These are phyloP conservation scores for Hirtodrosophila duncani DNA, from an alignment of 2,888 invertebrate genomes.

Conservation along the genomic window DNA sequence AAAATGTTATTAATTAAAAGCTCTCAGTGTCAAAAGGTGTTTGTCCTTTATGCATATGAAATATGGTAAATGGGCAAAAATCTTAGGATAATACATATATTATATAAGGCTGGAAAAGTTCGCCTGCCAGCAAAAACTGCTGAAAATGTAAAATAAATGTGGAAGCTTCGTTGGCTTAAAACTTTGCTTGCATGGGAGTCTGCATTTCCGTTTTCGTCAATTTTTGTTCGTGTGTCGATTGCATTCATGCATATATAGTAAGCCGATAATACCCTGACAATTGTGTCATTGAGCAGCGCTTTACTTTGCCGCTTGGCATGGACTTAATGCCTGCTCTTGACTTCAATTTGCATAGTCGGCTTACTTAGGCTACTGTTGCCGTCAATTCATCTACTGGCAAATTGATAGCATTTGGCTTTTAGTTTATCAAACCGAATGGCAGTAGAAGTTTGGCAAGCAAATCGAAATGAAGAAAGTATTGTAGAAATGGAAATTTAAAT, in stretches of 20 bases:
- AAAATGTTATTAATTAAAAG: conserved; percentile 19
- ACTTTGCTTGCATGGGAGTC: not conserved
- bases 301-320: conserved; percentile 46
- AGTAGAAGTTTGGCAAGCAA: not conserved
- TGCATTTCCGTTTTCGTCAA: conserved; percentile 1
- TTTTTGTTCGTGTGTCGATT: conserved; percentile 15
- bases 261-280: conserved; percentile 65
- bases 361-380: conserved; percentile 37
- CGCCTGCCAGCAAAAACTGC: not conserved
- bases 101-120: too few species aligned
- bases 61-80: conserved; percentile 1
- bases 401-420: conserved; percentile 44
- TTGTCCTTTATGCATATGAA: not conserved
- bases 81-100: conserved; percentile 6
- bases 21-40: not conserved
- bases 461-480: not conserved
- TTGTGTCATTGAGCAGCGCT: conserved; percentile 50
- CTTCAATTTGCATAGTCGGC: conserved; percentile 58
- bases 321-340: conserved; percentile 60
- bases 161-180: conserved; percentile 15
- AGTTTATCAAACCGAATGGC: not conserved
- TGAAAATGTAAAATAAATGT: not conserved
- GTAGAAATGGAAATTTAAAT: too few species aligned
- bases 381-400: conserved; percentile 43
- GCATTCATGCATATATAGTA: conserved; percentile 56